A percentile compares a stretch with the other conserved stretches of the same genome.
These are phyloP conservation scores for Hirtodrosophila duncani DNA, from an alignment of 2,888 invertebrate species.

Conservation along the genomic window DNA sequence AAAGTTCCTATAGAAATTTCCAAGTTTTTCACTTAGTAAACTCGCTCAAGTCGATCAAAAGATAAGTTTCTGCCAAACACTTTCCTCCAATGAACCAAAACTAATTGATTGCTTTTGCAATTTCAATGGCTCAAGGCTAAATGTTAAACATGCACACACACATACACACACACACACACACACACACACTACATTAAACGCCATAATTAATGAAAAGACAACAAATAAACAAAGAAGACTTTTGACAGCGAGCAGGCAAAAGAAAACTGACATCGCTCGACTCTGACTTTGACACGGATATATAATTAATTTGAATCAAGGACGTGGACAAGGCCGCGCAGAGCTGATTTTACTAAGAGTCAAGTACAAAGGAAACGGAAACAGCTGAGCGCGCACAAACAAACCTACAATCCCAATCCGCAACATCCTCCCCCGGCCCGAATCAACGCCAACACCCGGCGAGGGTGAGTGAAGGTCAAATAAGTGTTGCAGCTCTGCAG, in stretches of 20 bases:
- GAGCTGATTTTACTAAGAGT: conserved; percentile 24
- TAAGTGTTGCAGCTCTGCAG: conserved; percentile 47
- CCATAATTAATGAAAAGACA: conserved; percentile 42
- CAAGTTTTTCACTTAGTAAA: too few species aligned
- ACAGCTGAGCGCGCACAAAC: conserved; percentile 38
- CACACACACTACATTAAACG: conserved; percentile 4
- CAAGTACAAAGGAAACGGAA: conserved; percentile 50
- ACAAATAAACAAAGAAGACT: too few species aligned
- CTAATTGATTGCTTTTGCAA: conserved; percentile 36
- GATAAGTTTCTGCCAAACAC: too few species aligned
- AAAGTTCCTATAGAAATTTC: too few species aligned
- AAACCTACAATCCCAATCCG: background rate
- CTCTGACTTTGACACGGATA: conserved; percentile 2
- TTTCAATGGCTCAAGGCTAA: conserved; percentile 1
- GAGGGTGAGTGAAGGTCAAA: conserved; percentile 68
- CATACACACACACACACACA: background rate
- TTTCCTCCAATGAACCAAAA: background rate
- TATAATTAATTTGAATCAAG: conserved; percentile 63
- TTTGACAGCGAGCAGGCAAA: too few species aligned
- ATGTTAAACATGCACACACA: background rate
- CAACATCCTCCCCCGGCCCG: conserved; percentile 1
- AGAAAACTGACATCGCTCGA: too few species aligned
- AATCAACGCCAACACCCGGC: conserved; percentile 48
- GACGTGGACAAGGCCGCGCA: conserved; percentile 39
- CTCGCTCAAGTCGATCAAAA: too few species aligned